Evolutionary conservation across 2,888 invertebrate species (phyloP), one percentile per base, ranked within the genome.

Genomic region (Drosophila emarginata): DNA sequence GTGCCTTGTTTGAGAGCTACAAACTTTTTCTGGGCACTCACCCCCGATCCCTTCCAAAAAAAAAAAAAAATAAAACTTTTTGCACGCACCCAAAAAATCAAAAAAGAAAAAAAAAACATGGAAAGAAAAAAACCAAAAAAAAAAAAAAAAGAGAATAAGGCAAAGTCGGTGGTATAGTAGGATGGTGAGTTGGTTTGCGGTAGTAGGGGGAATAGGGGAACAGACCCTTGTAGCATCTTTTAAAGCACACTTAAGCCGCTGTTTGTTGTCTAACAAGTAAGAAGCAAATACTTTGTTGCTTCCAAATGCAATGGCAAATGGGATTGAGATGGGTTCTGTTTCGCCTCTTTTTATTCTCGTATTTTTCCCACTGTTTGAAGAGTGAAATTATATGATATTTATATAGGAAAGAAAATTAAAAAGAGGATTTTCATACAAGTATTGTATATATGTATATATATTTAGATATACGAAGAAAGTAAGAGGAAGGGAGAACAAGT

Each of bases 221-320:
- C 12, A 60, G 53, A 68, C 54, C 61, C 68, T 58, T 60, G 61
- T 64, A 67, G 68, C 76, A 71, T 59, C 67, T 69, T 61, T 58
- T 63, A 79, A 77, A 78, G 78, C 69, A 74, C 64, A 78, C 77
- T 77, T 78, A 77, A 72, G 72, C 61, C 58, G 61, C 76, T 67
- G 64, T 66, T 39, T 67, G 52, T 37, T 45, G 64, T 40, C 50
- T 56, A 59, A 23, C 58, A 18, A 26, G 39, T 32, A 62, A 64
- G 39, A 39, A 51, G 36, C 61, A 56, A 32, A 21, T 53, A 70
- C 70, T 64, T 64, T 68, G 64, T 70, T 70, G 64, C 70, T 21
- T 54, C 32, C 54, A 36, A 54, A 54, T 54, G 54, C 54, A 54
- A 36, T 36, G 54, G 54, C 45, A 36, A 54, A 54, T 54, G 54